Conservation (phyloP, 1,140 invertebrate species). For the Drosophila murphyi region DNA sequence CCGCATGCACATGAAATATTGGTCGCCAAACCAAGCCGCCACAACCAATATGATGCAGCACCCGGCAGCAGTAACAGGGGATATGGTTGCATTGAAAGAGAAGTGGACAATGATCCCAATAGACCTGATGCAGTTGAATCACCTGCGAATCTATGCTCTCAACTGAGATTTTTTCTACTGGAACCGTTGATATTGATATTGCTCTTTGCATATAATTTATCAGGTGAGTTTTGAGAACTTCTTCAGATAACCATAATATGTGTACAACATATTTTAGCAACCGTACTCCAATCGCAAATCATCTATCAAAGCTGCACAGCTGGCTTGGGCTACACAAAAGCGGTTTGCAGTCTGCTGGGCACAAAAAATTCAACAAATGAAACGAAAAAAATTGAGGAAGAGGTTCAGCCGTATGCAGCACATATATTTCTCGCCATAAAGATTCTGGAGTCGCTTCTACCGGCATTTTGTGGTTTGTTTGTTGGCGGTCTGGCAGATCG, state of each 20-base stretch:
- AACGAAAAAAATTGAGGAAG: slow-evolving; percentile 85
- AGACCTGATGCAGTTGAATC: not conserved
- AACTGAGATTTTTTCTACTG: slow-evolving; percentile 54
- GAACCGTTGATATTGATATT: slow-evolving; percentile 74
- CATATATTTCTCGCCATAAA: slow-evolving; percentile 86
- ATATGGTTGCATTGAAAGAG: not conserved
- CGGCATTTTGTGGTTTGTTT: slow-evolving; percentile 87
- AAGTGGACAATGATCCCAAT: not conserved
- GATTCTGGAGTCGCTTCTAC: slow-evolving; percentile 86
- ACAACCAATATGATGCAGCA: slow-evolving; percentile 2
- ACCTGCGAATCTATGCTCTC: not conserved
- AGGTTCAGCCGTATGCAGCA: slow-evolving; percentile 87
- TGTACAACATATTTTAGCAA: slow-evolving; percentile 83
- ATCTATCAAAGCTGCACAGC: slow-evolving; percentile 86
- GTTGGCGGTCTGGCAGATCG: slow-evolving; percentile 90
- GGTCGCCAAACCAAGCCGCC: slow-evolving; percentile 43
- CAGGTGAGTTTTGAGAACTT: slow-evolving; percentile 51
- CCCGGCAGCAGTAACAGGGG: slow-evolving; percentile 5
- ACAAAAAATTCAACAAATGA: slow-evolving; percentile 84
- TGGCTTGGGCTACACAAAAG: slow-evolving; percentile 84
- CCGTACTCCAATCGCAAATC: slow-evolving; percentile 85
- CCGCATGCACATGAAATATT: slow-evolving; percentile 62
- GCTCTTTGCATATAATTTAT: slow-evolving; percentile 78
- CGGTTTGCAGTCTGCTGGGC: slow-evolving; percentile 85
- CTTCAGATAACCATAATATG: no score